Percentiles rank a stretch among this genome's conserved stretches.
Conservation (phyloP, 2,888 invertebrate genomes). For the Acanthococcus lagerstroemiae region DNA sequence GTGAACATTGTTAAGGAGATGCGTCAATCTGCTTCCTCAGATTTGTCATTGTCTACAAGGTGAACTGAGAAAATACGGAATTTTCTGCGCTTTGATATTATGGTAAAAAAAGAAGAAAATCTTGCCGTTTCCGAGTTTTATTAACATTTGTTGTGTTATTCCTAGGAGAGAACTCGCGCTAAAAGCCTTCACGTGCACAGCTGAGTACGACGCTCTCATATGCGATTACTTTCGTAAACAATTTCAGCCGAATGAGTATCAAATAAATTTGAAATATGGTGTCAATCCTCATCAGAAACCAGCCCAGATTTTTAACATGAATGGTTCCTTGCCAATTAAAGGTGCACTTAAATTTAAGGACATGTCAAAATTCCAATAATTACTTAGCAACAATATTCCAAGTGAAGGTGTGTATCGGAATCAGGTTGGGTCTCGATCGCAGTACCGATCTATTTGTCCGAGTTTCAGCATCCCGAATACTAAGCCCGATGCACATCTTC, state of each 20-base stretch:
- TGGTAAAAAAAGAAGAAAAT: background rate
- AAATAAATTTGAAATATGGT: constrained; percentile 79
- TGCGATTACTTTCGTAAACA: constrained; percentile 90
- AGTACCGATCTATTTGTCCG: background rate
- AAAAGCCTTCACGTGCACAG: constrained; percentile 94
- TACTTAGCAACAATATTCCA: background rate
- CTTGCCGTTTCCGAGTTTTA: background rate
- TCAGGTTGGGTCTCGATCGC: background rate
- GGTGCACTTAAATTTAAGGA: no score
- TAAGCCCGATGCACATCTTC: no score
- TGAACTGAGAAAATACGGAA: background rate
- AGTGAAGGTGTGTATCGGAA: background rate
- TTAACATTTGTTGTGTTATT: constrained; percentile 34
- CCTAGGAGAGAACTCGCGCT: constrained; percentile 65
- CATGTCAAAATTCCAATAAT: background rate
- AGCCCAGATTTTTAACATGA: constrained; percentile 77
- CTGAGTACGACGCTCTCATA: constrained; percentile 87
- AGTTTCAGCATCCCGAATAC: no score
- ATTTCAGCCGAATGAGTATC: constrained; percentile 66
- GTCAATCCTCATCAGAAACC: constrained; percentile 99
- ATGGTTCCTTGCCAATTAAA: constrained; percentile 66
- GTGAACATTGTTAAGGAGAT: constrained; percentile 62
- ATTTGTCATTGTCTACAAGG: constrained; percentile 12
- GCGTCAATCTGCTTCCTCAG: background rate
- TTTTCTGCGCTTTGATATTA: background rate